Evolutionary conservation across 2,888 invertebrate genomes (phyloP), one percentile per base, ranked within the genome.

Genomic region (Drosophila mimetica): DNA sequence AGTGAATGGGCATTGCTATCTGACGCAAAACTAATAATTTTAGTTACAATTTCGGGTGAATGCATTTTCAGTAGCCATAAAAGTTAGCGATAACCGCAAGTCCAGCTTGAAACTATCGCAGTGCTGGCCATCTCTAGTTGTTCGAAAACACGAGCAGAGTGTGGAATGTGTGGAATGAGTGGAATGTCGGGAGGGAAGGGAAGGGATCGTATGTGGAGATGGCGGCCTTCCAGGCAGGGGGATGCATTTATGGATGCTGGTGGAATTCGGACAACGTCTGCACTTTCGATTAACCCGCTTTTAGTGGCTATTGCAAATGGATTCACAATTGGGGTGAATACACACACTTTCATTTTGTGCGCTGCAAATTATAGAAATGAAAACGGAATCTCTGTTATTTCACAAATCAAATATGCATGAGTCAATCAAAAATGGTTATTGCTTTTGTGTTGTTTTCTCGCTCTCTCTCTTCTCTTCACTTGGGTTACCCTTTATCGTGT

Each of bases 1-100:
- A 91, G 89, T 88, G 90, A 91, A 92, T 92, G 92, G 89, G 90
- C 91, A 91, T 91, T 89, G 90, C 92, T 91, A 91, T 89, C 76
- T 75, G 74, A 84, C 89, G 64, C 90, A 89, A 90, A 90, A 90
- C 90, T 90, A 89, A 88, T 80, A 86, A 89, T 89, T 90, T 89
- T 82, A 87, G 88, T 78, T 77, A 82, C 89, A 88, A 89, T 86
- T 86, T 75, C 64, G 66, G 46, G 54, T 83, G 85, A 88, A 89
- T 79, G 65, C 71, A 89, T 90, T 90, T 84, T 52, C 85, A 84
- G 76, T 75, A 81, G 79, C 73, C 81, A 57, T 60, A 58, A 79
- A 74, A 84, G 77, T 50, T 67, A 66, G 71, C 69, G 53, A 76
- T 71, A 81, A 77, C 72, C 73, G 75, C 77, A 80, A 86, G 77